Evolutionary conservation across 2,113 vertebrate genomes (phyloP), one percentile per base, ranked within the genome.

Genomic region (Urocynchramus pylzowi): DNA sequence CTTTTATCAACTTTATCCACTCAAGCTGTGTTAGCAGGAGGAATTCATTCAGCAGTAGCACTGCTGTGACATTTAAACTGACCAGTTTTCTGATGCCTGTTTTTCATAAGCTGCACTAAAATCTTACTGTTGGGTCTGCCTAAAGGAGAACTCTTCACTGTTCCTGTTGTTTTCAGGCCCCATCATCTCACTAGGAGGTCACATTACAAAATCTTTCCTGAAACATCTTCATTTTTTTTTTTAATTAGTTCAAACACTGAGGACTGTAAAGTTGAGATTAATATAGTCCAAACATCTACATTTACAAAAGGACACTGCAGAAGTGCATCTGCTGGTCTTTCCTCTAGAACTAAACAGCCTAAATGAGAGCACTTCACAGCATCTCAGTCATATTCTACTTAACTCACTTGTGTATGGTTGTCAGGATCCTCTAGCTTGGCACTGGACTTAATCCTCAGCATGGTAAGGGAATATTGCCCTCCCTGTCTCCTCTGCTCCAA

Each of bases 401-500:
- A n/a, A 7, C 13, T 26, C 33, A 10, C 19, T 44, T 60, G 37
- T 8, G 9, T 31, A 6, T 5, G 19, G 13, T 2, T 70, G 30
- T 27, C 30, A 31, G 30, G 50, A 21, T 83, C 41, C 30, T 75
- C 57, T 26, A 23, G 21, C 22, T 61, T 53, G 69, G 79, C 54
- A 12, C 1, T 44, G 27, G 35, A 41, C 11, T 60, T 49, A 9
- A 47, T 13, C 64, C 45, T 61, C 61, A 64, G 71, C 37, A 4
- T 4, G 17, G 35, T 23, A 15, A 0, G 1, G n/a, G 8, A 75
- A 16, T 14, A 6, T 27, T n/a, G 17, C n/a, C 42, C 20, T 19
- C 35, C 30, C n/a, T 20, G 28, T 31, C 35, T 42, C 6, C 24
- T 8, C 54, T 56, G 52, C 47, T 23, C 20, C 15, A 6, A 28